Conservation (phyloP, 2,113 vertebrate species). For the Melanerpes aurifrons region DNA sequence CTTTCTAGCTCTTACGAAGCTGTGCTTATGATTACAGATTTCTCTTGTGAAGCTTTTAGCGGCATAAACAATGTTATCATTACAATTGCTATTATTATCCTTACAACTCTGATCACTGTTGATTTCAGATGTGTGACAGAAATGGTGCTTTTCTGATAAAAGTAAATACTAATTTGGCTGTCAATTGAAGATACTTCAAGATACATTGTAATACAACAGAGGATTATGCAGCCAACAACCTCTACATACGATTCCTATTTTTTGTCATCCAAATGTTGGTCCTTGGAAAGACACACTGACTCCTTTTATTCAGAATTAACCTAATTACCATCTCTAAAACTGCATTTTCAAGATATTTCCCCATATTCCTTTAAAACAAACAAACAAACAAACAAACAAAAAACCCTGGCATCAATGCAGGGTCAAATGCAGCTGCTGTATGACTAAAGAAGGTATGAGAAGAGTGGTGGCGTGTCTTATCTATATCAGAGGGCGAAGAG, state of each 20-base stretch:
- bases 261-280: slow-evolving; percentile 51
- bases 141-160: background rate
- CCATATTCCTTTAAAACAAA: background rate
- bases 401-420: background rate
- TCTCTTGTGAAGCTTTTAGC: background rate
- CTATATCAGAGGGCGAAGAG: background rate
- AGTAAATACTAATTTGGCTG: background rate
- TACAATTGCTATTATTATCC: background rate
- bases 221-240: background rate
- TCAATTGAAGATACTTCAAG: slow-evolving; percentile 2
- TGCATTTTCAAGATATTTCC: slow-evolving; percentile 26
- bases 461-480: background rate
- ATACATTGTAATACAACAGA: background rate
- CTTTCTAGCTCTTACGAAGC: background rate
- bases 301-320: slow-evolving; percentile 28
- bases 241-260: background rate
- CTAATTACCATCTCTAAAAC: background rate
- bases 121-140: background rate
- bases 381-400: background rate
- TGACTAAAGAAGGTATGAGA: background rate
- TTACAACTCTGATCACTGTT: background rate
- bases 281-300: slow-evolving; percentile 13
- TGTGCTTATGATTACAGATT: too few relatives aligned
- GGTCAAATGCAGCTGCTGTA: background rate
- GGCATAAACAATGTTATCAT: background rate